Base-by-base conservation (phyloP, 2,888 invertebrate genomes). In the Teleogryllus oceanicus region DNA sequence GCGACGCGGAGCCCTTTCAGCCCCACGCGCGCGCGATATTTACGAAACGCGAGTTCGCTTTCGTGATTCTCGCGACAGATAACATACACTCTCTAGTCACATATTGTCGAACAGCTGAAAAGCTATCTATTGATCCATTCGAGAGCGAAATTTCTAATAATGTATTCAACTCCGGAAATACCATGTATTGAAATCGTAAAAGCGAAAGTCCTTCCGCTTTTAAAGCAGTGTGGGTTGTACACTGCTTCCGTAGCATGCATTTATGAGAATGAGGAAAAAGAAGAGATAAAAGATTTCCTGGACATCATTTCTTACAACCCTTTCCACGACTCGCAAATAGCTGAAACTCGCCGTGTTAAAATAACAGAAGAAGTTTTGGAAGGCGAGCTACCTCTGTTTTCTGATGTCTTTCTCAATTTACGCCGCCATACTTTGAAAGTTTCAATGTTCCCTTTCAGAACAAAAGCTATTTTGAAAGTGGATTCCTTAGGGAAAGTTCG, bases 401-500 rank as follows among this genome's bases (percentile, higher is more conserved):
- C 62, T n/a, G 62, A 62, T 62, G 62, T 62, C 62, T 62, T n/a
- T 62, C 62, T 13, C 62, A 62, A 62, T 62, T 62, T 62, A 62
- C 62, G 16, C 62, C 16, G 62, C 62, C 62, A 62, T 62, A 62
- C 62, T 62, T 62, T 62, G n/a, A 62, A n/a, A 62, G 62, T 62
- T 62, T 18, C 62, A n/a, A 62, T 62, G 62, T 62, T 62, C n/a
- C 62, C 62, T n/a, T 62, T 62, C n/a, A 13, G 62, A 62, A 62
- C 62, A 18, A 62, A 62, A 62, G 62, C 62, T 62, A 62, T 62
- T 62, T 62, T 62, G 62, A n/a, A 62, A 62, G 62, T 62, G 62
- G n/a, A 62, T 62, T 62, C 62, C 62, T 62, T 62, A 18, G 62
- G n/a, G 62, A 62, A 62, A 62, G 62, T 62, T 62, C n/a, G 16